Evolutionary conservation across 2,797 vertebrate species (phyloP).

Genomic region (Varecia variegata): DNA sequence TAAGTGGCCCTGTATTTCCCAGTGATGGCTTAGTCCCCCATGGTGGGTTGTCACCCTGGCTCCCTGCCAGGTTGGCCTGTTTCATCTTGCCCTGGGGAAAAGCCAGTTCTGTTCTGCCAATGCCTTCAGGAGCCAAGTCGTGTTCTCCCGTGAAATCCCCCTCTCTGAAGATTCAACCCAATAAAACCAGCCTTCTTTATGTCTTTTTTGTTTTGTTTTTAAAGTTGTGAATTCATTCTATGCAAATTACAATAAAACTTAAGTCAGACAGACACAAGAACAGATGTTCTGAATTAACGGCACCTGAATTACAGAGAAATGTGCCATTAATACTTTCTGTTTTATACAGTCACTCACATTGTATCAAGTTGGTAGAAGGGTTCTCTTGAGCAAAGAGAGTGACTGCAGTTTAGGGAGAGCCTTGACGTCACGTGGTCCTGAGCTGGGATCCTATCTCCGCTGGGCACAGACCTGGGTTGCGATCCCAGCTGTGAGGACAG

Average conservation of each 20-base stretch:
- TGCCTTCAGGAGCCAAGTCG: not conserved
- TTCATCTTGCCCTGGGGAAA: not conserved
- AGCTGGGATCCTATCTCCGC: not conserved
- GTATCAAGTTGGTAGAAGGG: not conserved
- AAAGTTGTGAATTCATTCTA: conserved; percentile 10
- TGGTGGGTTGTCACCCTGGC: not conserved
- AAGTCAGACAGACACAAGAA: not conserved
- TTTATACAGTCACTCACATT: not conserved
- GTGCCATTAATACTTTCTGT: not conserved
- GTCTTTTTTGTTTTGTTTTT: not conserved
- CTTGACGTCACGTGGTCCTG: not conserved
- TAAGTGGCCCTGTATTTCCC: not conserved
- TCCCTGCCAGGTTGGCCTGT: not conserved
- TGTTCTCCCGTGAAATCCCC: not conserved
- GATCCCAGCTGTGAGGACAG: not conserved
- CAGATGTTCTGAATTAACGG: not conserved
- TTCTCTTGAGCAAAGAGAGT: not conserved
- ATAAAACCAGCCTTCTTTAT: not conserved
- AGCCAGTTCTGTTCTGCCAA: not conserved
- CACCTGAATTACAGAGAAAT: not conserved
- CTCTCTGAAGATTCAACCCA: not conserved
- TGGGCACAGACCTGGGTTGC: not conserved
- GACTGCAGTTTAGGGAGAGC: not conserved
- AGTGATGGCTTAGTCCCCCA: not conserved
- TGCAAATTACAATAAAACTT: not conserved